Base-by-base conservation (phyloP, 2,113 vertebrate genomes). In the Amazona guildingii region DNA sequence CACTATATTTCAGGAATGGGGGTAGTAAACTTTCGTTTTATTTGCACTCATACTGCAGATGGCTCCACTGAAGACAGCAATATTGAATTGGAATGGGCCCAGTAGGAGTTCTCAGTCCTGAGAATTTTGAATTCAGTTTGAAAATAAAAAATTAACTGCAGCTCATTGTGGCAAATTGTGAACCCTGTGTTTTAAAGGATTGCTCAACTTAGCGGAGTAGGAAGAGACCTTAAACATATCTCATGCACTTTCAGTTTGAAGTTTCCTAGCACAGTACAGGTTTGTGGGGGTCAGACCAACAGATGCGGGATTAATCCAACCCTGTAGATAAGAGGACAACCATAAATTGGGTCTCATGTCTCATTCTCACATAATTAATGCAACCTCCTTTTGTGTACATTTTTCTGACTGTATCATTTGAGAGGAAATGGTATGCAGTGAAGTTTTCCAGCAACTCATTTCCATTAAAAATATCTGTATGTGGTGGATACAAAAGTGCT, bases 21-120 rank as follows among this genome's bases (percentile, higher is more conserved):
- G 51, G 61, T 81, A 72, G 64, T 93, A 86, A 88, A 90, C 78
- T 86, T 94, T 86, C 8, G 12, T 96, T 95, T 95, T 93, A 93
- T 95, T 93, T 88, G 37, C 68, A 81, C 43, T 91, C 25, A 33
- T 73, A 39, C 54, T 83, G 37, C 90, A 92, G 79, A 96, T 75
- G 43, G 39, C 43, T 83, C 81, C 82, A 43, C 59, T 64, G 90
- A 77, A 90, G 79, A 86, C 6, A 68, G 68, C 41, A 88, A 64
- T 88, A 86, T 37, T 77, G 92, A 51, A 61, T 91, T 72, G 69
- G 86, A 94, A 72, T 48, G 29, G 64, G 8, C 83, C 74, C 31
- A 4, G 61, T 64, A 89, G 80, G 69, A 5, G 2, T 88, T 89
- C 43, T 73, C 18, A 41, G 51, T 83, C 51, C 18, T 84, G 81